Percentiles rank a stretch among this genome's conserved stretches.
These are phyloP conservation scores for Falcunculus frontatus DNA, from an alignment of 2,113 vertebrate genomes.

Conservation along the genomic window DNA sequence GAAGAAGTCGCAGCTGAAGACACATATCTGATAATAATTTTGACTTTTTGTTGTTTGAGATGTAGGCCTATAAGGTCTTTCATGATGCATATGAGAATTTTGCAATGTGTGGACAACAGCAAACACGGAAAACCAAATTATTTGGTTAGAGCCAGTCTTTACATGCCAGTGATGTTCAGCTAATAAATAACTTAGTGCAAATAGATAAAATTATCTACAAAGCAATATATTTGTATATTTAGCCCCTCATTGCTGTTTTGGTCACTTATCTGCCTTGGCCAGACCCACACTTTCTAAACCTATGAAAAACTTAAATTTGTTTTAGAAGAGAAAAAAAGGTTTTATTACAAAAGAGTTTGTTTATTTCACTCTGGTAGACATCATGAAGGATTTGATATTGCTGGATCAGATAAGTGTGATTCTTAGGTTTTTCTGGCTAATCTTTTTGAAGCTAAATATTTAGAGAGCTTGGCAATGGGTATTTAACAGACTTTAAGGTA, in stretches of 20 bases:
- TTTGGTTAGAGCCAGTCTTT: background rate
- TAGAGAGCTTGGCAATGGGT: background rate
- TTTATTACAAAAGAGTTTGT: background rate
- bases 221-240: background rate
- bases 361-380: background rate
- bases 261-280: background rate
- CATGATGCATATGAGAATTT: background rate
- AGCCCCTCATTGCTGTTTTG: background rate
- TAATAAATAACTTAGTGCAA: slow-evolving; percentile 3
- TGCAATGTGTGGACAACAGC: background rate
- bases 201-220: background rate
- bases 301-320: background rate
- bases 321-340: background rate
- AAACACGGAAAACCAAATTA: background rate
- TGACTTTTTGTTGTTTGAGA: background rate
- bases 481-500: background rate
- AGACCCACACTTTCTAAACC: background rate
- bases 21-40: background rate
- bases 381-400: background rate
- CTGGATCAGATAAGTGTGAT: background rate
- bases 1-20: background rate
- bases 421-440: background rate
- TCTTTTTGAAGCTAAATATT: background rate
- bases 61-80: background rate
- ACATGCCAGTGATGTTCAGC: background rate